Evolutionary conservation across 1,140 invertebrate genomes (phyloP), one percentile per base, ranked within the genome.

Genomic region (Meloidogyne floridensis): DNA sequence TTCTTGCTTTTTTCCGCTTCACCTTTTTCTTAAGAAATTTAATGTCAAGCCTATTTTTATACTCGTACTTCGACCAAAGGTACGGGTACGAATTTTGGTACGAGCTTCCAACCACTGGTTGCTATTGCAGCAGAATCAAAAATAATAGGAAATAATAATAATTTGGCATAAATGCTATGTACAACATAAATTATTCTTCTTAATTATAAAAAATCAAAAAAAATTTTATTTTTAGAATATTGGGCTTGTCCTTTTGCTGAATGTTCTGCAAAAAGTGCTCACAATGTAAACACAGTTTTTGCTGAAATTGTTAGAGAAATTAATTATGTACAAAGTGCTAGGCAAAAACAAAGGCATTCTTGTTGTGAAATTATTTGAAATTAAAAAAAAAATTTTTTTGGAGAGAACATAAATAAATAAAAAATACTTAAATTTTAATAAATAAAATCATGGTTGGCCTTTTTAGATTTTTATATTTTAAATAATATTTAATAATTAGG

Each of bases 271-370:
- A 98, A 98, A 92, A 96, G 94, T 91, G 94, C 95, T 90, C 96
- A 95, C 90, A 98, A 98, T 92, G 97, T 99, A 82, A 98, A 99
- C 92, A 96, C 98, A 92, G 95, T 98, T 91, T 99, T 99, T 92
- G 96, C 97, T 51, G 97, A 98, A 92, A 98, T 98, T 86, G 97
- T 99, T 86, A 94, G 97, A 85, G 97, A 98, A 93, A 99, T 98
- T 96, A 98, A 87, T 72, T 87, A 88, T 77, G 87, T 87, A 5
- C 86, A 87, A 65, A 86, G 84, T 72, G 74, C 84, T 42, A 73
- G 77, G 42, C 74, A 86, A 15, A 86, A 86, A 77, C 85, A 86
- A 59, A 70, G 79, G 72, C 59, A 54, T 71, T 85, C 86, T 11
- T 86, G 85, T 83, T 86, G 85, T 78, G 65, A 83, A 47, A 81